These are phyloP conservation scores for Eristalinus aeneus DNA, from an alignment of 2,888 invertebrate genomes.

Conservation along the genomic window DNA sequence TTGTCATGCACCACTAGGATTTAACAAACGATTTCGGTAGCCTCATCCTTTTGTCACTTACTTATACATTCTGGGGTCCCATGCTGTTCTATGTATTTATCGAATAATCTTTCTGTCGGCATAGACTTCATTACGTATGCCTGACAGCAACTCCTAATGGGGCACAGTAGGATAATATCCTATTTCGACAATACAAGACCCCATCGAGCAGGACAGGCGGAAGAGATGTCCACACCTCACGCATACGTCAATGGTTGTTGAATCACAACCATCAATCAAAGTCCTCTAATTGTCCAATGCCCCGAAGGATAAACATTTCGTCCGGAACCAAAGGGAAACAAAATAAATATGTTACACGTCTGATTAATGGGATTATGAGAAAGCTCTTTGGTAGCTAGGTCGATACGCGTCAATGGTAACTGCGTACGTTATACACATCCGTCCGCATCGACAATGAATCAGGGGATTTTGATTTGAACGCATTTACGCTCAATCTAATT, in stretches of 20 bases:
- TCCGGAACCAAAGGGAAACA: background rate
- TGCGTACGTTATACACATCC: background rate
- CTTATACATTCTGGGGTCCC: background rate
- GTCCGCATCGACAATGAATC: background rate
- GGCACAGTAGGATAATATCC: slow-evolving; percentile 13
- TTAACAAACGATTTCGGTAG: background rate
- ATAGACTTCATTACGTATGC: slow-evolving; percentile 25
- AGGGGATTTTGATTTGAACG: background rate
- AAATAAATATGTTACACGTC: slow-evolving; percentile 7
- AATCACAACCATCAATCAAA: slow-evolving; percentile 48
- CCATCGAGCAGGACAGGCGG: background rate
- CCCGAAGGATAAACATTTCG: slow-evolving; percentile 2
- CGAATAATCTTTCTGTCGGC: background rate
- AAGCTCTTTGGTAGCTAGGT: background rate
- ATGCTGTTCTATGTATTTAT: background rate
- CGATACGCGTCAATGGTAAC: background rate
- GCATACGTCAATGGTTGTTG: slow-evolving; percentile 25
- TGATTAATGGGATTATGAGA: slow-evolving; percentile 23
- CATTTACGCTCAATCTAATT: background rate
- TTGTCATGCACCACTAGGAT: background rate
- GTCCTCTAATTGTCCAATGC: slow-evolving; percentile 1
- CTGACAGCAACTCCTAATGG: slow-evolving; percentile 3
- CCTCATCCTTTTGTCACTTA: background rate
- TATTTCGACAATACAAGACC: background rate
- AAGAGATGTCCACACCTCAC: background rate